Evolutionary conservation across 1,140 invertebrate genomes (phyloP), one percentile per base, ranked within the genome.

Genomic region (Colletes gigas): DNA sequence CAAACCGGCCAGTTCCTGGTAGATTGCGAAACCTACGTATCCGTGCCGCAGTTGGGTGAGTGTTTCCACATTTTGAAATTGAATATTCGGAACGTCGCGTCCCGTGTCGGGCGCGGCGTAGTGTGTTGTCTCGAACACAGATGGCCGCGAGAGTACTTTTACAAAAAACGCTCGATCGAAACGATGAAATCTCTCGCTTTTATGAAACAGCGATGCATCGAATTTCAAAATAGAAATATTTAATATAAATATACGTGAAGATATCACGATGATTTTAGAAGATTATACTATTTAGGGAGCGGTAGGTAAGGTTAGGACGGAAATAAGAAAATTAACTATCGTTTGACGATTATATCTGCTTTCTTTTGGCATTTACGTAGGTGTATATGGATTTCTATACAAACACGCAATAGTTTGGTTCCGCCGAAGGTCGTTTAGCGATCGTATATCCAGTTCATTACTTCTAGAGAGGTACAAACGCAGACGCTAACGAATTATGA

Each of bases 11-110:
- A 97, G 86, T 99, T 98, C 93, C 92, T 97, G 63, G 98, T 99
- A 0, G 98, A 99, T 88, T 99, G 98, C 91, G 98, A 99, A 92
- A 98, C 98, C 15, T 99, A 97, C 88, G 96, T 96, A 68, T 98
- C 97, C 39, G 95, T 96, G 78, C 96, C 96, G 14, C 95, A 95
- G 86, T 93, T 96, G 86, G 96, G 96, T 95, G 84, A 93, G 92
- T 92, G 17, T 8, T 78, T 63, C 59, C 41, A 19, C 14, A 30
- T 57, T 83, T 57, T 52, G 8, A 71, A 59, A 63, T 77, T 69
- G 21, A 83, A 59, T 80, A 70, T 75, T 67, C 30, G 8, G 50
- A 70, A 65, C 62, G 52, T 67, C 15, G 14, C 59, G 19, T 66
- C 52, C 63, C 4, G 21, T 21, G 14, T 19, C 15, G 10, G 7